Conservation (phyloP, 2,113 vertebrate genomes). For the Nasalis larvatus region DNA sequence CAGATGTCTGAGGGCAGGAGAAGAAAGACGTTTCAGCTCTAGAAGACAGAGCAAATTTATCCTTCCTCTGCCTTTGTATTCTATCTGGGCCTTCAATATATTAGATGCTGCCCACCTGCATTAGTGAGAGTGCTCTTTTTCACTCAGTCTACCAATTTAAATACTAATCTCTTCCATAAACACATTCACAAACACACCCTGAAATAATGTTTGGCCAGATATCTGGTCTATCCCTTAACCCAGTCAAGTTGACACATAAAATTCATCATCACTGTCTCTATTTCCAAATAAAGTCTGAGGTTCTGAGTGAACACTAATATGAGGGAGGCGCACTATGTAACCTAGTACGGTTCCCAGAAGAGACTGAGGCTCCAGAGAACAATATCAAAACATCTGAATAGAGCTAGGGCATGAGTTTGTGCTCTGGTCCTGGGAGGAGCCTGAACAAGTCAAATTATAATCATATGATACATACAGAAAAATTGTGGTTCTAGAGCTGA, state of each 20-base stretch:
- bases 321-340: background rate
- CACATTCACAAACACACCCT: background rate
- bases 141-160: background rate
- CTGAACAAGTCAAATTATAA: background rate
- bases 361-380: background rate
- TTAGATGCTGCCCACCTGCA: background rate
- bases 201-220: background rate
- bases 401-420: background rate
- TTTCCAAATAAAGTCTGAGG: background rate
- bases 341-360: background rate
- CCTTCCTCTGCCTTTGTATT: background rate
- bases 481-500: background rate
- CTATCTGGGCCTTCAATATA: background rate
- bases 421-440: background rate
- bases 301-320: background rate
- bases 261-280: background rate
- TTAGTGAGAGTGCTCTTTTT: background rate
- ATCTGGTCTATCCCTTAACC: background rate
- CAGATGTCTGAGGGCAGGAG: background rate
- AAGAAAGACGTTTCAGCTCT: too few relatives aligned
- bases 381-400: background rate
- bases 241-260: background rate
- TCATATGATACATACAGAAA: background rate
- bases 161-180: background rate
- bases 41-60: background rate